Percentiles rank a stretch among this genome's conserved stretches.
phyloP scores from a whole-genome alignment of 2,797 vertebrate genomes.

The Neomorphus geoffroyi region DNA sequence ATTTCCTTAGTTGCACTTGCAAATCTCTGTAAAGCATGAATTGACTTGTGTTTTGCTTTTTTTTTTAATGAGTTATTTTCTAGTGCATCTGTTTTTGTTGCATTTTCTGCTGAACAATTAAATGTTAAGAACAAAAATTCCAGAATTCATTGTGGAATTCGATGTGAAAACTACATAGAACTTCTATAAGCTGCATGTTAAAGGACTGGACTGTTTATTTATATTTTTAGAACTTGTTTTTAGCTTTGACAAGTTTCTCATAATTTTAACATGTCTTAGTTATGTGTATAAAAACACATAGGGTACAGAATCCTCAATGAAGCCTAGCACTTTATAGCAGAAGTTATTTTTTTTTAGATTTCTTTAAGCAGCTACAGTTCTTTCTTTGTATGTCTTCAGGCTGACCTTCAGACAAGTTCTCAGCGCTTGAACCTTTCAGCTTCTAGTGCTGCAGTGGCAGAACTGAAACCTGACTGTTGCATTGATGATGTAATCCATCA shows the following conservation, averaged over 20 bases:
- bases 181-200: not conserved
- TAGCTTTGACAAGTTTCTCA: not conserved
- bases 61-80: not conserved
- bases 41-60: not conserved
- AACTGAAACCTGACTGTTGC: constrained; percentile 94
- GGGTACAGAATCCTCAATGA: not conserved
- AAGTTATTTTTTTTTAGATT: not conserved
- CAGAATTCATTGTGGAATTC: not conserved
- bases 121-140: not conserved
- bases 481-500: constrained; percentile 99
- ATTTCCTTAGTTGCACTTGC: not conserved
- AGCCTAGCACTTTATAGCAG: not conserved
- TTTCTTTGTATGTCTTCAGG: constrained; percentile 75
- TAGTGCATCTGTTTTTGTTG: not conserved
- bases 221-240: not conserved
- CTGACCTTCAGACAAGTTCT: constrained; percentile 98
- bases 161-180: not conserved
- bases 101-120: not conserved
- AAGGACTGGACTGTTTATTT: not conserved
- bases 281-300: not conserved
- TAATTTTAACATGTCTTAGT: not conserved
- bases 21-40: not conserved
- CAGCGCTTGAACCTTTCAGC: constrained; percentile 97
- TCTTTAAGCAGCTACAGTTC: not conserved
- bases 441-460: constrained; percentile 90